Evolutionary conservation across 2,797 vertebrate species (phyloP), one percentile per base, ranked within the genome.

Genomic region (Moxostoma hubbsi): DNA sequence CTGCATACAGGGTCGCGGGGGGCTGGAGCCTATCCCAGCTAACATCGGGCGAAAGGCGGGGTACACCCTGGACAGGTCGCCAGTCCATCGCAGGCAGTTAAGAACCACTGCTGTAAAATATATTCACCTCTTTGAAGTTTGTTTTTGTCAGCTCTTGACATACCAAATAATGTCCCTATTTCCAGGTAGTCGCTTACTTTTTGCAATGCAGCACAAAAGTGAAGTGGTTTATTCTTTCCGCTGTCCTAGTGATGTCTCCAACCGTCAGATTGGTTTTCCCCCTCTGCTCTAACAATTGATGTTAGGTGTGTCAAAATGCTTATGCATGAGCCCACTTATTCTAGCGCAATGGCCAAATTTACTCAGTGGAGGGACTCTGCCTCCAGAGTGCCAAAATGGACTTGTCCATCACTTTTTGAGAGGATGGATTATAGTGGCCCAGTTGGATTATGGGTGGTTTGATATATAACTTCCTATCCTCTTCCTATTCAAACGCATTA

Each of bases 401-500:
- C 81, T 77, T 86, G 85, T 89, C 85, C 81, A 82, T 86, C 85
- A 85, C 76, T 59, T 77, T 59, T 72, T 51, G 24, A 73, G 77
- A 74, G 69, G 71, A 54, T 55, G 73, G 84, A 81, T 82, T 85
- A 79, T 73, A 54, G 24, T 16, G 75, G 69, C 80, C 67, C 71
- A 24, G 64, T 54, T 67, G 82, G 84, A 83, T 82, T 86, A 89
- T 76, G 82, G 85, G 73, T 87, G 68, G 74, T 83, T 83, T 82
- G 85, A 83, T 84, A 79, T 82, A 59, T 80, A 73, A 66, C 83
- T 83, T 78, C 71, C 79, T 47, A 70, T 62, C 73, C 79, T 90
- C 88, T 86, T 86, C 65, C 81, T 74, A 87, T 85, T 81, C 84
- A 83, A 80, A 73, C 76, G 77, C 70, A 83, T 82, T 84, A 89